Conservation (phyloP, 2,888 invertebrate genomes). For the Sceliomorpha sp. region DNA sequence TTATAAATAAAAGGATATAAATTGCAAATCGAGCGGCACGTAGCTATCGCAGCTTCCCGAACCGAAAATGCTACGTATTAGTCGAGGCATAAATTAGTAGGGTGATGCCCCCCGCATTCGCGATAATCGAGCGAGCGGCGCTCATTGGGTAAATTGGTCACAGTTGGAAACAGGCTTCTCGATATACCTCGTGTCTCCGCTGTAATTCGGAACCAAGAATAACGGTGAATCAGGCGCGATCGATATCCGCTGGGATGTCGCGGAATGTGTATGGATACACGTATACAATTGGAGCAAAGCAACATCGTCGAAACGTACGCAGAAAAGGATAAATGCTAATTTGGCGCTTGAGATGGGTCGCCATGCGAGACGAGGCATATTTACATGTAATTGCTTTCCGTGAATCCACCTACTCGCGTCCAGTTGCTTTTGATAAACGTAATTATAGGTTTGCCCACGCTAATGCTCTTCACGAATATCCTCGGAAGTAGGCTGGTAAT, state of each 20-base stretch:
- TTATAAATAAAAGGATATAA: too few species aligned
- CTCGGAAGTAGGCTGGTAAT: constrained; percentile 64
- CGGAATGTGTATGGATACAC: constrained; percentile 32
- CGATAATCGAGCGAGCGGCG: constrained; percentile 35
- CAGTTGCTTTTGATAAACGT: constrained; percentile 75
- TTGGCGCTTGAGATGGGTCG: constrained; percentile 69
- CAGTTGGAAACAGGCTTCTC: constrained; percentile 44
- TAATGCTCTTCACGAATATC: constrained; percentile 69
- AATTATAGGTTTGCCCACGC: constrained; percentile 73
- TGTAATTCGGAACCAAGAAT: constrained; percentile 40
- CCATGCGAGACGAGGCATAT: constrained; percentile 71
- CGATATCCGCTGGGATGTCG: constrained; percentile 48
- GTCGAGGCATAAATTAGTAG: constrained; percentile 29
- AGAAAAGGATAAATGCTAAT: constrained; percentile 68
- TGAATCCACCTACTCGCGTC: constrained; percentile 75
- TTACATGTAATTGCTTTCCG: constrained; percentile 77
- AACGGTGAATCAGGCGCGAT: constrained; percentile 54
- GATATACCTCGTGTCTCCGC: constrained; percentile 35
- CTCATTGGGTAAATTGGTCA: constrained; percentile 51
- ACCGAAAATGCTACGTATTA: constrained; percentile 15
- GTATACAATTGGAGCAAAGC: constrained; percentile 51
- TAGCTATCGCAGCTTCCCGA: background rate
- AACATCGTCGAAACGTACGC: constrained; percentile 57
- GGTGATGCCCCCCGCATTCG: constrained; percentile 18
- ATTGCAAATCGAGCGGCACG: too few species aligned